Conservation (phyloP, 2,113 vertebrate genomes). For the Ursus arctos region DNA sequence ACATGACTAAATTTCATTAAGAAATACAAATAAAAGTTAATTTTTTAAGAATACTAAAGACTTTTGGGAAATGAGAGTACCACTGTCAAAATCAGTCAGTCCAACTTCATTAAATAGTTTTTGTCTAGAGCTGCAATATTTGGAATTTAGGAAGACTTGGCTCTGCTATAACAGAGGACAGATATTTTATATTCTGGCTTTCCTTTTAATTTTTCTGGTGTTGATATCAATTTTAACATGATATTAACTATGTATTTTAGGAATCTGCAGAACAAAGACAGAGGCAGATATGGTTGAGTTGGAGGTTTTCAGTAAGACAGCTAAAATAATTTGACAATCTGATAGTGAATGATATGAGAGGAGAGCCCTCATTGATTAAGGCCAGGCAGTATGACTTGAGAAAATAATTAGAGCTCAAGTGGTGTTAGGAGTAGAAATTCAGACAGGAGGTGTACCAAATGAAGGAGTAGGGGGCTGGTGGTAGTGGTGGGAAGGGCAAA, state of each 20-base stretch:
- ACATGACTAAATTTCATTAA: neutral
- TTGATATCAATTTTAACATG: conserved; percentile 28
- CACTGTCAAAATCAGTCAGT: neutral
- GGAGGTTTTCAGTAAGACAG: neutral
- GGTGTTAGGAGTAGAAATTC: neutral
- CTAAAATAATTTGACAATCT: conserved; percentile 5
- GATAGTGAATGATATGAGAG: neutral
- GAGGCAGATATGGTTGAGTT: neutral
- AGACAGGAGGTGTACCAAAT: neutral
- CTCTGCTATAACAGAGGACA: conserved; percentile 12
- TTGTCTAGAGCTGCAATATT: neutral
- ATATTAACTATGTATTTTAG: neutral
- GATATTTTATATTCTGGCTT: conserved; percentile 43
- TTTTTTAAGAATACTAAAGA: conserved; percentile 4
- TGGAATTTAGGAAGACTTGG: neutral
- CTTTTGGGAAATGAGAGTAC: neutral
- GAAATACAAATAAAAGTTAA: neutral
- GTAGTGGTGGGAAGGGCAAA: neutral
- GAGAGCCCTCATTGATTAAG: neutral
- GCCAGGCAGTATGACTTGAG: neutral
- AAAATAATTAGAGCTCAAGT: neutral
- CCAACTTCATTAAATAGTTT: conserved; percentile 14
- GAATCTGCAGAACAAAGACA: neutral
- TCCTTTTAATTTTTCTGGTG: neutral
- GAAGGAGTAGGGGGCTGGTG: neutral